A percentile compares a stretch with the other conserved stretches of the same genome.
Conservation (phyloP, 35 echinoderm and acorn worm genomes). For the Amphiura filiformis region DNA sequence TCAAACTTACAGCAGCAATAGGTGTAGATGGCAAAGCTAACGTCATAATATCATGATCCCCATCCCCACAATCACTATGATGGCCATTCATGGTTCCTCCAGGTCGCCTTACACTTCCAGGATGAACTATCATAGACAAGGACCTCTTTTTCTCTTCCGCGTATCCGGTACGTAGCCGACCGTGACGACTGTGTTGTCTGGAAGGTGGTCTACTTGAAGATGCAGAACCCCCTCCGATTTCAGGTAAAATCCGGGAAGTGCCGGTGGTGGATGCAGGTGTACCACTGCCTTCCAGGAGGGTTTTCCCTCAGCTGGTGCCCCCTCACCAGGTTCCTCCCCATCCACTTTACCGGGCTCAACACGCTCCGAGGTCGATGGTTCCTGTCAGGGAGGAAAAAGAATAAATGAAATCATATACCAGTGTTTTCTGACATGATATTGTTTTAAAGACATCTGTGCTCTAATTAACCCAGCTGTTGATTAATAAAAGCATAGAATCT, state of each 20-base stretch:
- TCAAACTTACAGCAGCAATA: slow-evolving; percentile 79
- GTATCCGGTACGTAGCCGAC: not conserved
- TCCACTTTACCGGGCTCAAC: not conserved
- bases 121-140: slow-evolving; percentile 84
- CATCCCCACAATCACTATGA: not conserved
- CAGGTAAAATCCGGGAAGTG: slow-evolving; percentile 7
- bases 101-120: slow-evolving; percentile 53
- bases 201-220: slow-evolving; percentile 15
- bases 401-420: too few relatives aligned
- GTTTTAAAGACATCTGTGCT: too few relatives aligned
- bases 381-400: too few relatives aligned
- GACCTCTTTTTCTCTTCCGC: slow-evolving; percentile 50
- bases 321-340: not conserved
- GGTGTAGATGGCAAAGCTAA: slow-evolving; percentile 61
- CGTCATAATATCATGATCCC: slow-evolving; percentile 7
- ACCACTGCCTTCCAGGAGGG: slow-evolving; percentile 20
- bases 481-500: too few relatives aligned
- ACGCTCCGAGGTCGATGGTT: not conserved
- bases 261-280: slow-evolving; percentile 13
- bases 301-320: slow-evolving; percentile 29
- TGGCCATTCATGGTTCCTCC: slow-evolving; percentile 26
- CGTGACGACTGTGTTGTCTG: slow-evolving; percentile 19
- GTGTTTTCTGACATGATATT: too few relatives aligned
- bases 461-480: too few relatives aligned
- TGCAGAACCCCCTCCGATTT: not conserved